Evolutionary conservation across 1,140 invertebrate species (phyloP), one percentile per base, ranked within the genome.

Genomic region (Tetramorium parvispinum): DNA sequence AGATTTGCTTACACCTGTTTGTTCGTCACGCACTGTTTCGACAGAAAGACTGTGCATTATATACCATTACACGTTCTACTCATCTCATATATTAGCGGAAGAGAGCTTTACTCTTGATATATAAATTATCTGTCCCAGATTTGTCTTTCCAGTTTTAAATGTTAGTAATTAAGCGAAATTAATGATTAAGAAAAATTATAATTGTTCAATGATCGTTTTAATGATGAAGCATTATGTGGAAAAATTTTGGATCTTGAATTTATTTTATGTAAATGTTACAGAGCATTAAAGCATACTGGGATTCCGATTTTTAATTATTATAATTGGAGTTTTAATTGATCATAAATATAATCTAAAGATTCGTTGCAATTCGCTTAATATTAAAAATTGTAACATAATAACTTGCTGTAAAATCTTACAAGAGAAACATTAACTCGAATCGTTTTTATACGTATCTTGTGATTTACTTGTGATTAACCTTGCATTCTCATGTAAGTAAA

Each of bases 1-100:
- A 53, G n/a, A 81, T 68, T 79, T 21, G 53, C 10, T 77, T 53
- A 53, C 37, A 61, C 21, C 37, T 81, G 63, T 70, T 79, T 53
- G 24, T 81, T 66, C 16, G 46, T 81, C 43, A 68, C 21, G n/a
- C 46, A 81, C 63, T 55, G 32, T 2, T 81, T 70, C 46, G 75
- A 7, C 21, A 51, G 27, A 6, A 68, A 68, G 46, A n/a, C 24
- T 65, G 24, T 10, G 21, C 1, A 43, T 21, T 49, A n/a, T 65
- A 10, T 65, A 40, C 43, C 43, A 32, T 78, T 49, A 21, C 18
- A 46, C 2, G 24, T 78, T 65, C 18, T 65, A 75, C 24, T 63
- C 16, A 13, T 5, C 10, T 77, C 8, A 13, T 4, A 2, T 43
- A 43, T 46, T 27, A n/a, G 3, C 1, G 2, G 53, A 66, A 37